phyloP scores from a whole-genome alignment of 2,113 vertebrate species.

The Phodopus roborovskii region DNA sequence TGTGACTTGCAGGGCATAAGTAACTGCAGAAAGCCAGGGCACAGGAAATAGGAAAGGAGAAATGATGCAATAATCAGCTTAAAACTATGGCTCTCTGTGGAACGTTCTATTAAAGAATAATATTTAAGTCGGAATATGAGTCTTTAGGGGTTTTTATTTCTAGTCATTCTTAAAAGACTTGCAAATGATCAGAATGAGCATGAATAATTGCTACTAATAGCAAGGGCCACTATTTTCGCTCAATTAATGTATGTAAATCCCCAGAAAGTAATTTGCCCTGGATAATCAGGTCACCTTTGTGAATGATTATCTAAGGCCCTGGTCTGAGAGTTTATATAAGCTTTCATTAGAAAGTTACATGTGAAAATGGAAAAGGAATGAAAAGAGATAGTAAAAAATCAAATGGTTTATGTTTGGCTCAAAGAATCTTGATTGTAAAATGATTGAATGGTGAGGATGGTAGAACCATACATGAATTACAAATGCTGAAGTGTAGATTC shows the following conservation, averaged over 20 bases:
- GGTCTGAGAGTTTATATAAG: slow-evolving; percentile 20
- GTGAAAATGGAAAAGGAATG: background rate
- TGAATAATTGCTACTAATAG: slow-evolving; percentile 13
- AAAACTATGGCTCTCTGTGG: background rate
- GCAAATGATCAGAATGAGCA: background rate
- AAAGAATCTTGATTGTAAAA: slow-evolving; percentile 37
- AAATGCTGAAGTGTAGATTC: slow-evolving; percentile 38
- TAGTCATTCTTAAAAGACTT: background rate
- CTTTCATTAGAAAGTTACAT: slow-evolving; percentile 3
- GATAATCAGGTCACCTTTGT: slow-evolving; percentile 13
- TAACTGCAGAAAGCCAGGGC: background rate
- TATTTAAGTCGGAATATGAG: background rate
- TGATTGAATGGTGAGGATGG: background rate
- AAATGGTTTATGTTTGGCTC: slow-evolving; percentile 16
- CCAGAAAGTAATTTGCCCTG: background rate
- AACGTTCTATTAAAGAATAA: background rate
- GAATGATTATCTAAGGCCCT: slow-evolving; percentile 44
- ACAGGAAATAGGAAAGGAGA: background rate
- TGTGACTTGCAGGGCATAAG: background rate
- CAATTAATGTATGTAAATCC: slow-evolving; percentile 10
- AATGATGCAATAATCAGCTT: background rate
- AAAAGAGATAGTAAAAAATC: background rate
- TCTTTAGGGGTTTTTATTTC: background rate
- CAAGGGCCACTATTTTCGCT: background rate
- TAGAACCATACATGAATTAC: slow-evolving; percentile 3